Conservation (phyloP, 1,140 invertebrate species). For the Penaeus vannamei region DNA sequence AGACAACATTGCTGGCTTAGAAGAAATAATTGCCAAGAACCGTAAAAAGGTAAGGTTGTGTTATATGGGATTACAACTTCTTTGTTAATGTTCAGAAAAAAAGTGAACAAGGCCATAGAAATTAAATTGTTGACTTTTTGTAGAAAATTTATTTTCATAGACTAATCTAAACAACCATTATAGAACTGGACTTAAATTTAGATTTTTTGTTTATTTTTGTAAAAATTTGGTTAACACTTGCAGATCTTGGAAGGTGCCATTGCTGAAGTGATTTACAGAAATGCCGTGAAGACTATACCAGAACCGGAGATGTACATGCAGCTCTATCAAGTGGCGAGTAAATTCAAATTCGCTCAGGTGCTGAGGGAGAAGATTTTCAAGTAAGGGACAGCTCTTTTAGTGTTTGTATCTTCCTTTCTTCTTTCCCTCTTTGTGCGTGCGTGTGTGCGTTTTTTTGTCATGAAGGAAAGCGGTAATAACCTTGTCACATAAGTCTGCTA, state of each 20-base stretch:
- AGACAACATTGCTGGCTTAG: constrained; percentile 30
- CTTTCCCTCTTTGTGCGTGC: too few relatives aligned
- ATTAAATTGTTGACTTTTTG: too few relatives aligned
- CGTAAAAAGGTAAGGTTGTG: constrained; percentile 43
- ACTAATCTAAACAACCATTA: too few relatives aligned
- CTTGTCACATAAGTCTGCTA: too few relatives aligned
- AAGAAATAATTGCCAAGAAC: constrained; percentile 42
- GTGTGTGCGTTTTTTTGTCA: too few relatives aligned
- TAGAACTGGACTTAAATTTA: background rate
- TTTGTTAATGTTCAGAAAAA: too few relatives aligned
- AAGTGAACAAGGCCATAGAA: too few relatives aligned
- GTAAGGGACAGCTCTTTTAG: constrained; percentile 9
- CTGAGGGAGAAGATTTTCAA: constrained; percentile 50
- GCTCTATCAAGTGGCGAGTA: constrained; percentile 47
- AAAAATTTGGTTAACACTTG: background rate
- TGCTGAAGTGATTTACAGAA: constrained; percentile 29
- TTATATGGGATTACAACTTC: too few relatives aligned
- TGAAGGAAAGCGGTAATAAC: too few relatives aligned
- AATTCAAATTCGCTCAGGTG: constrained; percentile 33
- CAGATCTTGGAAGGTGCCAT: constrained; percentile 49
- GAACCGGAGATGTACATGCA: constrained; percentile 41
- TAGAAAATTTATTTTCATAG: too few relatives aligned
- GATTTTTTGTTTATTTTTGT: background rate
- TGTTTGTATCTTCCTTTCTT: background rate
- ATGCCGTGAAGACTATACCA: constrained; percentile 32